Conservation (phyloP, 2,888 invertebrate genomes). For the Enchytraeus crypticus region DNA sequence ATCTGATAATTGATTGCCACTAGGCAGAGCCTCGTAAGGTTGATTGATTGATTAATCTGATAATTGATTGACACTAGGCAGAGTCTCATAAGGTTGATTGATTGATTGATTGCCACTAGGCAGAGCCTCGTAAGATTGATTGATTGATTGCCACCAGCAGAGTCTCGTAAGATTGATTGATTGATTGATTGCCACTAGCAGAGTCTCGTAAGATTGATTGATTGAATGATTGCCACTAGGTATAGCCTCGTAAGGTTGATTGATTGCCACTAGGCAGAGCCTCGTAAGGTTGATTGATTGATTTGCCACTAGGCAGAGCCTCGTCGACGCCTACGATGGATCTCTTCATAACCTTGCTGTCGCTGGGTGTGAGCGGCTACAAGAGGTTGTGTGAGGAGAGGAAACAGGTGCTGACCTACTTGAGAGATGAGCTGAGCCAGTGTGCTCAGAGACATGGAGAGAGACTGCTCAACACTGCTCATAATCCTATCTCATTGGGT, state of each 20-base stretch:
- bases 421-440: slow-evolving; percentile 54
- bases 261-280: neutral
- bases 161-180: too few species aligned
- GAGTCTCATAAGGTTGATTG: too few species aligned
- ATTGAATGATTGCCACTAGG: neutral
- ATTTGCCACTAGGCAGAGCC: slow-evolving; percentile 59
- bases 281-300: neutral
- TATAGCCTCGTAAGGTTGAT: neutral
- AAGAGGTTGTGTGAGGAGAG: slow-evolving; percentile 56
- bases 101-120: too few species aligned
- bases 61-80: too few species aligned
- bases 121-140: too few species aligned
- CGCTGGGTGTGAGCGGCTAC: slow-evolving; percentile 61
- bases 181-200: too few species aligned
- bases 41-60: too few species aligned
- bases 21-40: too few species aligned
- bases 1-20: too few species aligned
- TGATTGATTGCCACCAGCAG: too few species aligned
- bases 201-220: neutral
- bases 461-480: slow-evolving; percentile 56
- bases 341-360: slow-evolving; percentile 66
- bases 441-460: slow-evolving; percentile 57
- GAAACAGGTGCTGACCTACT: slow-evolving; percentile 57
- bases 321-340: slow-evolving; percentile 65
- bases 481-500: slow-evolving; percentile 66